Evolutionary conservation across 1,140 invertebrate genomes (phyloP).

Genomic region (Zaprionus ghesquierei): DNA sequence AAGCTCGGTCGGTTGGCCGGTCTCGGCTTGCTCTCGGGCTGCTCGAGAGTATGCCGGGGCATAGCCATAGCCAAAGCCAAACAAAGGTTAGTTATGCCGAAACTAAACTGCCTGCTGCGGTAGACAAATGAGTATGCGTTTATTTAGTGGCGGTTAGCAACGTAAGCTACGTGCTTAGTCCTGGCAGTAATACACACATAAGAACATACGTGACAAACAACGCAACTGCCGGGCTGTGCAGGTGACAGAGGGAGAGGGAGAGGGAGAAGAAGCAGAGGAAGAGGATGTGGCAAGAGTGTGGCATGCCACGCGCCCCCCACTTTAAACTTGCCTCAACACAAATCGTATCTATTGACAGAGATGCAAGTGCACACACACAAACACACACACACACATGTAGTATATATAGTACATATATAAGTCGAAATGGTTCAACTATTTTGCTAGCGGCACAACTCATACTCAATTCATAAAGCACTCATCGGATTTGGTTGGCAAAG

Average conservation of each 20-base stretch:
- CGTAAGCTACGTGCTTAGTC: constrained; percentile 31
- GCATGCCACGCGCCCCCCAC: not conserved
- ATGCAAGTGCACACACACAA: not conserved
- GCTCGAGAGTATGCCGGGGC: not conserved
- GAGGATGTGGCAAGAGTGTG: too few relatives aligned
- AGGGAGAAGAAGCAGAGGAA: too few relatives aligned
- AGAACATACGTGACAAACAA: constrained; percentile 13
- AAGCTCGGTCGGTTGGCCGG: constrained; percentile 2
- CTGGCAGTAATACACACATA: not conserved
- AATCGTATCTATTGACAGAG: constrained; percentile 8
- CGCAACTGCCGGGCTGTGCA: not conserved
- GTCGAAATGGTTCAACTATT: constrained; percentile 10
- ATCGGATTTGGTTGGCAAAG: constrained; percentile 1
- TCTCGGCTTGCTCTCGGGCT: not conserved
- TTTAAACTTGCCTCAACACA: not conserved
- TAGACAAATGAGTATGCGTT: constrained; percentile 35
- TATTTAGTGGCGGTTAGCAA: constrained; percentile 40
- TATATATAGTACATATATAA: not conserved
- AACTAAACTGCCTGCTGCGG: constrained; percentile 31
- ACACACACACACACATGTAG: not conserved
- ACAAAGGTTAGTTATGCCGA: constrained; percentile 29
- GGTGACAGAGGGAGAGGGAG: not conserved
- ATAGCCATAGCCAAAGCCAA: constrained; percentile 2
- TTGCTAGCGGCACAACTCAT: not conserved
- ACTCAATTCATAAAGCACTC: constrained; percentile 23